These are phyloP conservation scores for Mesembrinibis cayennensis DNA, from an alignment of 2,113 vertebrate genomes.

Conservation along the genomic window DNA sequence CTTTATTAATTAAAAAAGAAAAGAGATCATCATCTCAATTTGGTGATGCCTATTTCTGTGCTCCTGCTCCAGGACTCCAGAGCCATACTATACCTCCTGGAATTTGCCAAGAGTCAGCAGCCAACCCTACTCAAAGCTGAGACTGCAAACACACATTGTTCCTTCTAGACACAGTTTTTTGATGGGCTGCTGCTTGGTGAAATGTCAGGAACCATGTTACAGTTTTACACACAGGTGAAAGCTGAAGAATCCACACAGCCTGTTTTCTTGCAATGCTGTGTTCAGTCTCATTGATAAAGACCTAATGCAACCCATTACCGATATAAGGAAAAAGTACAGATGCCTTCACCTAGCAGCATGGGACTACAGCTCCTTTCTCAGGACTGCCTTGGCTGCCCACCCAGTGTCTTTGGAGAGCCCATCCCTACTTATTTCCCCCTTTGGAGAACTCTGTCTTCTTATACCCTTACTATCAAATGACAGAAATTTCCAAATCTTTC, in stretches of 20 bases:
- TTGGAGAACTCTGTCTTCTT: background rate
- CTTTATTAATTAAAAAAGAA: background rate
- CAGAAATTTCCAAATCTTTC: background rate
- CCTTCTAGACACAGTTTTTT: background rate
- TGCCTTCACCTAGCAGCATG: background rate
- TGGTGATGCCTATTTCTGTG: background rate
- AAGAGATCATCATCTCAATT: background rate
- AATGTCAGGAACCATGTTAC: background rate
- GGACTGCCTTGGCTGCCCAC: background rate
- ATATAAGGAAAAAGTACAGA: background rate
- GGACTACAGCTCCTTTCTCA: background rate
- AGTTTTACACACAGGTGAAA: background rate
- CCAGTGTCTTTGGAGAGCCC: background rate
- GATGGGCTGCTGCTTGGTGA: background rate
- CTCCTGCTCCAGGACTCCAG: background rate
- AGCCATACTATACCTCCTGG: background rate
- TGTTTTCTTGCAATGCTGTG: background rate
- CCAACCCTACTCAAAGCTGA: background rate
- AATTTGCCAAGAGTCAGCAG: background rate
- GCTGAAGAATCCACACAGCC: background rate
- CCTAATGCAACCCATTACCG: background rate
- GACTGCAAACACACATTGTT: background rate
- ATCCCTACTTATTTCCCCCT: background rate
- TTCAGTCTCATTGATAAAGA: background rate
- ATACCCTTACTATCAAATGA: background rate